Evolutionary conservation across 2,888 invertebrate genomes (phyloP).

Genomic region (Scotopteryx bipunctaria): DNA sequence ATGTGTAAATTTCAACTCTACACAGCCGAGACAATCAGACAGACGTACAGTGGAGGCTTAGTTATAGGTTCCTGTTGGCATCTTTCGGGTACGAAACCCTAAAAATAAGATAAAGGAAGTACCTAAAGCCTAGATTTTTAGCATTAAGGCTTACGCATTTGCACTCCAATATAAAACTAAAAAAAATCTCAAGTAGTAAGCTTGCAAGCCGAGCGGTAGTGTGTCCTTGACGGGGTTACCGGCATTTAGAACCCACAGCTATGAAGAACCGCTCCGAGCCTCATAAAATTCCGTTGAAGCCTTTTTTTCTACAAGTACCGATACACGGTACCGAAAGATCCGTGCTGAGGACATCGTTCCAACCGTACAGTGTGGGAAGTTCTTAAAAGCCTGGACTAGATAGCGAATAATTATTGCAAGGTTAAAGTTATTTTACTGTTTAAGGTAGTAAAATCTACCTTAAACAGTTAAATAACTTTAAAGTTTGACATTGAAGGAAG

Average conservation of each 20-base stretch:
- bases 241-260: conserved; percentile 79
- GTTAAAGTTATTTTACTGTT: conserved; percentile 7
- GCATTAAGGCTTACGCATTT: too few species aligned
- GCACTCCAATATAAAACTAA: conserved; percentile 4
- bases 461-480: neutral
- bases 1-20: too few species aligned
- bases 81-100: too few species aligned
- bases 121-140: too few species aligned
- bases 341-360: conserved; percentile 70
- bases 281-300: conserved; percentile 80
- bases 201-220: conserved; percentile 60
- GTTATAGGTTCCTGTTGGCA: too few species aligned
- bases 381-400: conserved; percentile 34
- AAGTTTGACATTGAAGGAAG: conserved; percentile 44
- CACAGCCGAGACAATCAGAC: too few species aligned
- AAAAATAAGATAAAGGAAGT: too few species aligned
- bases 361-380: conserved; percentile 48
- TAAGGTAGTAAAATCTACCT: neutral
- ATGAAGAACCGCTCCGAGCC: conserved; percentile 73
- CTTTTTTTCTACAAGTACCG: conserved; percentile 75
- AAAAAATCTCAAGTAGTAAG: conserved; percentile 39
- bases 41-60: too few species aligned
- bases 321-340: conserved; percentile 78
- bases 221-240: conserved; percentile 81
- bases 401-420: conserved; percentile 18